Evolutionary conservation across 2,797 vertebrate genomes (phyloP).

Genomic region (Artibeus lituratus): DNA sequence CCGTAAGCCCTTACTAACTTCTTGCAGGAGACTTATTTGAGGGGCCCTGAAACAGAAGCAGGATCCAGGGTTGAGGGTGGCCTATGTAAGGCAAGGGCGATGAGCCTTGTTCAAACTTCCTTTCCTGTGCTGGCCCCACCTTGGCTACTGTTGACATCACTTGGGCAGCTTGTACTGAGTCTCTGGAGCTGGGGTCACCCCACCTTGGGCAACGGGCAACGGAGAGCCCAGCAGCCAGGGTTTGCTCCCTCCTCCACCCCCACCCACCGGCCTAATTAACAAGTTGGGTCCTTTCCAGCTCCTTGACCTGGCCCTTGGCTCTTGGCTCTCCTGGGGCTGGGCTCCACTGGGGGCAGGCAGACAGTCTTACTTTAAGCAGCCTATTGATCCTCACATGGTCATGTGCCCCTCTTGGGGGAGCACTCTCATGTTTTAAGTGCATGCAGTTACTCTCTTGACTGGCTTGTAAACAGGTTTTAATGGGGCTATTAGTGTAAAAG

Average conservation of each 20-base stretch:
- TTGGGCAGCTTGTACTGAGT: constrained; percentile 63
- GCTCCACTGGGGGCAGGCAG: constrained; percentile 83
- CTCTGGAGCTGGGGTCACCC: constrained; percentile 69
- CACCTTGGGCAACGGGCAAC: background rate
- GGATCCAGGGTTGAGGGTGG: background rate
- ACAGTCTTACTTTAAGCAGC: constrained; percentile 89
- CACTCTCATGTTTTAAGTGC: constrained; percentile 88
- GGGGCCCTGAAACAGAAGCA: background rate
- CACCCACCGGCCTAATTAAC: constrained; percentile 85
- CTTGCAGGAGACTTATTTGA: background rate
- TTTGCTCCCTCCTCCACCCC: background rate
- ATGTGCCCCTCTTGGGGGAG: constrained; percentile 83
- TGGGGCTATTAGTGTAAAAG: constrained; percentile 95
- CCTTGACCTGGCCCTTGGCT: constrained; percentile 72
- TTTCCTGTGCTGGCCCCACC: background rate
- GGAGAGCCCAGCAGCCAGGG: background rate
- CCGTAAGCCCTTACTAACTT: background rate
- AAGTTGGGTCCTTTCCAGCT: constrained; percentile 83
- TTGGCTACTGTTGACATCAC: constrained; percentile 43
- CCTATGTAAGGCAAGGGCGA: background rate
- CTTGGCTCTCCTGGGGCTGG: constrained; percentile 74
- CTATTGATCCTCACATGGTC: constrained; percentile 85
- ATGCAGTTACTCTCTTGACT: constrained; percentile 88
- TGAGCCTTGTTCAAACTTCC: background rate
- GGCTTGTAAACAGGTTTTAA: constrained; percentile 94